A percentile compares a stretch with the other conserved stretches of the same genome.
Conservation (phyloP, 2,888 invertebrate genomes). For the Lissonota sp. region DNA sequence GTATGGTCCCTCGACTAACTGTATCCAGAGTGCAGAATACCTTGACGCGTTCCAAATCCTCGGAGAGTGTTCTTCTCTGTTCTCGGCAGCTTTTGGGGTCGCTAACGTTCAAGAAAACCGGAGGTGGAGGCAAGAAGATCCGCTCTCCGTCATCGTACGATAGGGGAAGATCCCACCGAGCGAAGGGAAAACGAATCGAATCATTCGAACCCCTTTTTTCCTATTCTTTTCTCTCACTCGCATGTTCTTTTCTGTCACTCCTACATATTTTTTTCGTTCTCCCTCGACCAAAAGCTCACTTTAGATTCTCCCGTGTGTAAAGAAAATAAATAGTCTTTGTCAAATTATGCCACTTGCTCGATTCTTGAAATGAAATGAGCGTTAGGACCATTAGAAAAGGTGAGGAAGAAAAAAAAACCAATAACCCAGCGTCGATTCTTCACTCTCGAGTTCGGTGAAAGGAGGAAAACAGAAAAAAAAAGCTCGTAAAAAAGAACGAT, state of each 20-base stretch:
- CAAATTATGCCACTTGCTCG: conserved; percentile 52
- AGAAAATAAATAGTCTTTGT: conserved; percentile 65
- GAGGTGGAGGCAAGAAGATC: conserved; percentile 7
- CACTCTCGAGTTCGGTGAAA: conserved; percentile 13
- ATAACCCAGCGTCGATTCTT: conserved; percentile 40
- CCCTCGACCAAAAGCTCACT: conserved; percentile 12
- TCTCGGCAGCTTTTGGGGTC: conserved; percentile 41
- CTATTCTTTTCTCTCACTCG: conserved; percentile 30
- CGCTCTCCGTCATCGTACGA: conserved; percentile 36
- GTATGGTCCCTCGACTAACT: conserved; percentile 45
- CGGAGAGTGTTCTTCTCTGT: conserved; percentile 56
- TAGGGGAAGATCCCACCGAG: conserved; percentile 52
- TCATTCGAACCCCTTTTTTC: conserved; percentile 62
- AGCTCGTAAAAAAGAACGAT: conserved; percentile 30
- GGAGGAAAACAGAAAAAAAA: background rate
- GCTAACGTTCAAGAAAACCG: background rate
- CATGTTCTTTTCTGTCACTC: conserved; percentile 15
- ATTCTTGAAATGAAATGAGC: conserved; percentile 54
- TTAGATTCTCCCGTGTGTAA: conserved; percentile 38
- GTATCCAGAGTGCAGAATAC: conserved; percentile 62
- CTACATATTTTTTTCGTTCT: background rate
- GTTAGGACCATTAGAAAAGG: conserved; percentile 44
- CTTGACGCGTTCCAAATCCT: conserved; percentile 63
- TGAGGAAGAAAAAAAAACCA: conserved; percentile 29
- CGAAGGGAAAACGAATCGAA: conserved; percentile 64